Evolutionary conservation across 2,797 vertebrate species (phyloP).

Genomic region (Dermochelys coriacea): DNA sequence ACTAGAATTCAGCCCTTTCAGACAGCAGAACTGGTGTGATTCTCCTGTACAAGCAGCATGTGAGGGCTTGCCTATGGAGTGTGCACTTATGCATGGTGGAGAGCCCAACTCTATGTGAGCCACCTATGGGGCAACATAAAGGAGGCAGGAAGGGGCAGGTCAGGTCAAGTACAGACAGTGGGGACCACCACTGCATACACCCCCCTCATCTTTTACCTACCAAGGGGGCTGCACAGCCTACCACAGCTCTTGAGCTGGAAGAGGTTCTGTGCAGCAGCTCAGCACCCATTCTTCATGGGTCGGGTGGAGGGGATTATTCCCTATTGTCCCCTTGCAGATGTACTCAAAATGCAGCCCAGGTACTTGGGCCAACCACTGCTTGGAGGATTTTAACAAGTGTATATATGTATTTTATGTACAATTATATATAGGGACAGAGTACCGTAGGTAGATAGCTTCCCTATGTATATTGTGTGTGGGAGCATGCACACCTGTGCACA

Average conservation of each 20-base stretch:
- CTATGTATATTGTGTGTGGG: background rate
- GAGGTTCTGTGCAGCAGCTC: background rate
- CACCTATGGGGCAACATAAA: background rate
- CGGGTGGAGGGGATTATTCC: background rate
- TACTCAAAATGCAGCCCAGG: background rate
- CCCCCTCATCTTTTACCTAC: background rate
- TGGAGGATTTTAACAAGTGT: background rate
- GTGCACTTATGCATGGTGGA: fast-evolving
- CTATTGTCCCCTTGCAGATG: background rate
- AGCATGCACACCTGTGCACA: background rate
- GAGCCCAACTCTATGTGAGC: background rate
- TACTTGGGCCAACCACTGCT: background rate
- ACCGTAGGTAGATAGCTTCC: background rate
- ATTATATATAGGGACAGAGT: background rate
- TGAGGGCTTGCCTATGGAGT: background rate
- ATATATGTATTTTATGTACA: no score
- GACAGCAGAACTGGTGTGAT: background rate
- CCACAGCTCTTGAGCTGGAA: background rate
- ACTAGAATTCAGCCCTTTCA: background rate
- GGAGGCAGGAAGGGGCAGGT: background rate
- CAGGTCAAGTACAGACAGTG: background rate
- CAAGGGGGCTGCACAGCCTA: background rate
- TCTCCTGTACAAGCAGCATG: background rate
- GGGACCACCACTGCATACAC: fast-evolving
- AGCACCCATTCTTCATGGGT: fast-evolving